Evolutionary conservation across 2,888 invertebrate genomes (phyloP), one percentile per base, ranked within the genome.

Genomic region (Margaritifera margaritifera): DNA sequence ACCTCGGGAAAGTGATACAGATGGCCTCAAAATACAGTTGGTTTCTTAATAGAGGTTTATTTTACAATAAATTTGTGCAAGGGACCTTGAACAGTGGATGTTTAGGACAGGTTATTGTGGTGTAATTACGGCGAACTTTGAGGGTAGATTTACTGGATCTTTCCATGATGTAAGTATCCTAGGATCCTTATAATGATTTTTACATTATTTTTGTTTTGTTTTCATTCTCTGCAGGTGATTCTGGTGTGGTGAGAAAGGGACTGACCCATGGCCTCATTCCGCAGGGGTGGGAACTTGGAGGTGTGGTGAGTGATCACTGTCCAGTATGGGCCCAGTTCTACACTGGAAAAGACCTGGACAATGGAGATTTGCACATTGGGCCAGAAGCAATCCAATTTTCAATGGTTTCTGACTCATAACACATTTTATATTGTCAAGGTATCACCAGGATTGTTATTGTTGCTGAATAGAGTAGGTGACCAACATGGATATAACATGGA

Each of bases 241-340:
- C 83, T 59, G 93, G 93, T 8, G 92, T 93, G n/a, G 92, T 95
- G 55, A 91, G 92, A 64, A 92, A 93, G 22, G 95, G 95, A 0
- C 90, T 95, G 57, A 93, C 93, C 69, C 95, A 94, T 84, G 90
- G 95, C 65, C 94, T 94, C 62, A 95, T 95, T 76, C 95, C 95
- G 0, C 92, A 93, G n/a, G 94, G 94, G 6, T 95, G 95, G 95
- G 92, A 92, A 24, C 95, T 94, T 95, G 95, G 95, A 19, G 95
- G 95, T 0, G 92, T 93, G 0, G 94, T 93, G 2, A 94, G 94
- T 42, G 92, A 93, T 54, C 93, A 93, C 88, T 94, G 93, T 82
- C 95, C 95, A 2, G 90, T 95, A 2, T 95, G 94, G 94, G 92
- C 92, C n/a, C 95, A 95, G 88, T 90, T 93, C 66, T 88, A 85